A percentile compares a stretch with the other conserved stretches of the same genome.
Evolutionary conservation across 2,113 vertebrate species (phyloP).

Genomic region (Eolophus roseicapilla): DNA sequence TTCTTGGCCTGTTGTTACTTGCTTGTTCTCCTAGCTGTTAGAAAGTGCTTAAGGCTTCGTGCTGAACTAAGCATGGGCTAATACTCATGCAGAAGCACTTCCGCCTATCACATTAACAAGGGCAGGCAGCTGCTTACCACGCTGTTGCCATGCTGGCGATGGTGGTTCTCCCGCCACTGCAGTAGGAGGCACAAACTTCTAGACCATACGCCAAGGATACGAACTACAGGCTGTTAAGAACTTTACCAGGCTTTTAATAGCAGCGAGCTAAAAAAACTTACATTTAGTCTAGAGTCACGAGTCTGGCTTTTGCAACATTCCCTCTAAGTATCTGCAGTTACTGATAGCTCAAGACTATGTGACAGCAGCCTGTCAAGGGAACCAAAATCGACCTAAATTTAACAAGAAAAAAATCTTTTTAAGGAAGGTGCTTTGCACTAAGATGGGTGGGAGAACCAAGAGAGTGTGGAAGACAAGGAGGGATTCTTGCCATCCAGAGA

Average conservation of each 20-base stretch:
- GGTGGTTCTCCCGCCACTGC: background rate
- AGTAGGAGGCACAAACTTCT: background rate
- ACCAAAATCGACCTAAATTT: background rate
- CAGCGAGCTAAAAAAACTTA: background rate
- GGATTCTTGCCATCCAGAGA: background rate
- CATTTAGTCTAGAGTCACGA: background rate
- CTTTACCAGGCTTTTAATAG: background rate
- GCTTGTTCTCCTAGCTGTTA: background rate
- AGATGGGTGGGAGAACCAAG: background rate
- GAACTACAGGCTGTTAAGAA: background rate
- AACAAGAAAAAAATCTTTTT: background rate
- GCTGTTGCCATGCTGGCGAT: background rate
- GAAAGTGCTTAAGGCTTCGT: background rate
- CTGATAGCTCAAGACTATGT: background rate
- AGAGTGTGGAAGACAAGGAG: background rate
- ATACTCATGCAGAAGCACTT: accelerated
- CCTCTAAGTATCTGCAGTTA: background rate
- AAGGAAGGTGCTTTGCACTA: background rate
- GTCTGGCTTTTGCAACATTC: background rate
- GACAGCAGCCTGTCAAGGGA: background rate
- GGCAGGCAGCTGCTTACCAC: background rate
- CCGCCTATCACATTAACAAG: background rate
- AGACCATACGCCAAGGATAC: background rate
- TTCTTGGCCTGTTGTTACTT: background rate
- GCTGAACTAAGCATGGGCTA: background rate